Evolutionary conservation across 2,888 invertebrate genomes (phyloP), one percentile per base, ranked within the genome.

Genomic region (Caenorhabditis parvicauda): DNA sequence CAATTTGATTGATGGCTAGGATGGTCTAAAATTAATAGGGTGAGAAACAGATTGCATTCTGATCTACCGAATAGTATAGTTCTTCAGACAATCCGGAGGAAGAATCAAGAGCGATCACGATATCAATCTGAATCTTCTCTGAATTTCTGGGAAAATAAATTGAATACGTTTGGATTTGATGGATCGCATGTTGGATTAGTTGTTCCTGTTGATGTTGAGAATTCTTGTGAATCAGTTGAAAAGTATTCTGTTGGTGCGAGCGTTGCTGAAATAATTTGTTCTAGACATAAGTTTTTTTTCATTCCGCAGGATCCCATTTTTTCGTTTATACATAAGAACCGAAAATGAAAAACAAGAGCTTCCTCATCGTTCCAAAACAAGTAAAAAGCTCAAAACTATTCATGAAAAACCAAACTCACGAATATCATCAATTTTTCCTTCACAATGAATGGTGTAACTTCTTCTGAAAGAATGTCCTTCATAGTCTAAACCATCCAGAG

Each of bases 381-480:
- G 21, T 37, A 35, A 7, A 27, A 39, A 5, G 24, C 38, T 3
- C 29, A 35, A 2, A 9, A 17, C 29, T 1, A 17, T 27, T 21
- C 12, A 37, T 50, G 2, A 2, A 39, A 49, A 32, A 19, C 19
- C 4, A 41, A 1, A 51, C 49, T 53, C 27, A 65, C 65, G 54
- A 17, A 39, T 46, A 17, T 62, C 52, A 6, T 47, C 35, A 17
- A 67, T 49, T 17, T 55, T 53, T 39, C 68, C 68, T 32, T 65
- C 58, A 53, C 73, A 73, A 43, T 73, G 73, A 49, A 59, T 60
- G 9, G 67, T 72, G 49, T 53, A 61, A 4, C 66, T 57, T 14
- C 72, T 55, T 29, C 73, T 54, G 67, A 68, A 73, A 1, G 71
- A 72, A 50, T 72, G 65, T n/a, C 71, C 71, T 32, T 58, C 54